phyloP scores from a whole-genome alignment of 2,113 vertebrate species.

The Pavo muticus region DNA sequence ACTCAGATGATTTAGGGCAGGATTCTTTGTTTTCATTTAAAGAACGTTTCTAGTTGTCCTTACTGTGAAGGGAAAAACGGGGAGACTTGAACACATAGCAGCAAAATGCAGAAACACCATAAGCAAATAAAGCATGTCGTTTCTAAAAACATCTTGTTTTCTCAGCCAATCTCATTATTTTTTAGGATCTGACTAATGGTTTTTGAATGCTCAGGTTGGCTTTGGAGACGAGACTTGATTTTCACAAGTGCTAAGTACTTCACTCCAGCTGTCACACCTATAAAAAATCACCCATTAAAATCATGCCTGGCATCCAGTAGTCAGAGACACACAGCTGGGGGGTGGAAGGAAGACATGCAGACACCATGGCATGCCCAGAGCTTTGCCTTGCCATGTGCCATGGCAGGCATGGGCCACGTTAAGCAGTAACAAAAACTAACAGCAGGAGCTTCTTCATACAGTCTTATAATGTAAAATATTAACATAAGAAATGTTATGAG shows the following conservation, averaged over 20 bases:
- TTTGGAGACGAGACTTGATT: slow-evolving; percentile 15
- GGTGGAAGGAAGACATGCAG: neutral
- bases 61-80: neutral
- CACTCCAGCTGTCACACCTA: slow-evolving; percentile 54
- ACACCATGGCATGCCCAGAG: neutral
- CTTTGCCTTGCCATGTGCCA: rapidly evolving
- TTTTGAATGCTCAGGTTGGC: slow-evolving; percentile 42
- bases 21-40: neutral
- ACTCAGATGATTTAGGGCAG: neutral
- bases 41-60: neutral
- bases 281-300: slow-evolving; percentile 47
- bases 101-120: neutral
- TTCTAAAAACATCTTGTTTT: neutral
- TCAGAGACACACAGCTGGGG: neutral
- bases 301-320: neutral
- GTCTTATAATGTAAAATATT: neutral
- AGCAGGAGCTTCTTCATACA: neutral
- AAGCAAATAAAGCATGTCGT: neutral
- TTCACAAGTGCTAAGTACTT: slow-evolving; percentile 30
- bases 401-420: neutral
- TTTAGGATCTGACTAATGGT: slow-evolving; percentile 38
- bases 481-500: neutral
- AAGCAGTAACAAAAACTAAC: neutral
- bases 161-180: slow-evolving; percentile 38
- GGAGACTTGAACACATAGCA: neutral